Evolutionary conservation across 2,888 invertebrate species (phyloP).

Genomic region (Andrena praecox): DNA sequence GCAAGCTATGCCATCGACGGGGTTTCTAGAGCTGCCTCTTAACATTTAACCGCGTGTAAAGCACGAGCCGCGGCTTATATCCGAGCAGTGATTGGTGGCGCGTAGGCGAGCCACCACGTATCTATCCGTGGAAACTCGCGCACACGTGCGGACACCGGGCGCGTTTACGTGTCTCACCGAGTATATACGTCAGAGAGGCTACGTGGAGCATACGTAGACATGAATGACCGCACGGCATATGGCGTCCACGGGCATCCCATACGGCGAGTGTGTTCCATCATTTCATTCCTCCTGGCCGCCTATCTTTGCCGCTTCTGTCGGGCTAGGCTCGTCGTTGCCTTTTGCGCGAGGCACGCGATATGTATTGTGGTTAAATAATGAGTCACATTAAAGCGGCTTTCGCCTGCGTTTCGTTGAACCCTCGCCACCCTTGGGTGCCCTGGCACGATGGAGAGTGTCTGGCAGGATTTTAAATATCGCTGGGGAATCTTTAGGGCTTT

Average conservation of each 20-base stretch:
- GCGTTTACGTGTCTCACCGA: constrained; percentile 18
- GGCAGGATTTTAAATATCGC: constrained; percentile 30
- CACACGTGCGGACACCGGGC: constrained; percentile 14
- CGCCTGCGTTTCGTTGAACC: constrained; percentile 22
- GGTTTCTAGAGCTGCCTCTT: constrained; percentile 9
- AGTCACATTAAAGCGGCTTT: constrained; percentile 34
- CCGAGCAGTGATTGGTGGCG: constrained; percentile 37
- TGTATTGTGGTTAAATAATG: constrained; percentile 42
- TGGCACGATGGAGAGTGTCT: no score
- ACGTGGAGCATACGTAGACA: constrained; percentile 67
- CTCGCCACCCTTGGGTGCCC: background rate
- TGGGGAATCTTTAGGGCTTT: background rate
- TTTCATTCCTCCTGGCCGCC: constrained; percentile 11
- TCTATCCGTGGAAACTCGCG: constrained; percentile 22
- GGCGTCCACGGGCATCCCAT: constrained; percentile 57
- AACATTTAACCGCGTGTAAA: constrained; percentile 41
- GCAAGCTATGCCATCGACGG: background rate
- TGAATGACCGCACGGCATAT: constrained; percentile 72
- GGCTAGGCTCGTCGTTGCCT: background rate
- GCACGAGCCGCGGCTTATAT: constrained; percentile 41
- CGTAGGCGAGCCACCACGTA: constrained; percentile 38
- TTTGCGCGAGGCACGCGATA: background rate
- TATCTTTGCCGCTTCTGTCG: constrained; percentile 23
- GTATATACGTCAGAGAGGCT: constrained; percentile 36
- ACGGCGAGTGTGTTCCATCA: constrained; percentile 55